Evolutionary conservation across 1,140 invertebrate genomes (phyloP), one percentile per base, ranked within the genome.

Genomic region (Drosophila melanica): DNA sequence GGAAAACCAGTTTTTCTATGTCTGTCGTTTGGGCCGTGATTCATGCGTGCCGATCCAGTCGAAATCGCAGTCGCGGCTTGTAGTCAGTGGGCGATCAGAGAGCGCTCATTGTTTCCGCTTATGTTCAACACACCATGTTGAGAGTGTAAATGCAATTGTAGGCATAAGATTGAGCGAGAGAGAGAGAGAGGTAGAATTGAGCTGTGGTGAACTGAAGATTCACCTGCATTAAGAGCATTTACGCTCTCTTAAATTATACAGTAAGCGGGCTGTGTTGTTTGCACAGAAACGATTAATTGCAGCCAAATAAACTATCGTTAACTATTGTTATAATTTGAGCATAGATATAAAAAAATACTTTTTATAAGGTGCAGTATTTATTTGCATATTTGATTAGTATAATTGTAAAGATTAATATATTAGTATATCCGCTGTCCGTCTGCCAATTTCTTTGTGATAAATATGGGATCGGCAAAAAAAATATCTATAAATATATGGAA

Each of bases 1-100:
- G 64, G 20, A 45, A 89, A 87, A 87, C 82, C 82, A 77, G 82
- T 89, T 89, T 87, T 82, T 89, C 79, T 84, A 86, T 79, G 48
- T 66, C 33, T 50, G 45, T 75, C 42, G 66, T 79, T 79, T 77
- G 44, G 42, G 79, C 79, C 69, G 82, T 89, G 86, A 89, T 90
- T 89, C 84, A 89, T 90, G 81, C 85, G 79, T 85, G 58, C 47
- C 66, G 50, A 53, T 77, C 14, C 60, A 51, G 74, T 71, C 53
- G 45, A 70, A 70, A 80, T 78, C 75, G 75, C 44, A 37, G 66
- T 60, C 41, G 57, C 23, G 18, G 57, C 58, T 23, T n/a, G 39
- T 16, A 57, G 12, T 42, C 39, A 37, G 7, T 57, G 37, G 20
- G 65, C 47, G 39, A 60, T 53, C 66, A 59, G 54, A 74, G 71